Conservation (phyloP, 2,888 invertebrate genomes). For the Serripes groenlandicus region DNA sequence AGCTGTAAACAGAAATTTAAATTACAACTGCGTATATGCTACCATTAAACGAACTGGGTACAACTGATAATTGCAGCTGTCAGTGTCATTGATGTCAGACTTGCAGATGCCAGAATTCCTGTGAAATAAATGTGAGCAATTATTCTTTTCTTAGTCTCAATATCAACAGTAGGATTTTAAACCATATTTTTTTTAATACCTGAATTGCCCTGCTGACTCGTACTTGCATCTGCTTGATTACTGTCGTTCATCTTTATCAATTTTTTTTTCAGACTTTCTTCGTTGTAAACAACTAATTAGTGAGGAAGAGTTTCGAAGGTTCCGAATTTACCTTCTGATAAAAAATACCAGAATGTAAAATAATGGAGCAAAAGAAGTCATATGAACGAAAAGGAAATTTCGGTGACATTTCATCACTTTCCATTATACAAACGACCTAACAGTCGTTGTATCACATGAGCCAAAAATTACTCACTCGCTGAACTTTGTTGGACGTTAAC, state of each 20-base stretch:
- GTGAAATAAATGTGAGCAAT: background rate
- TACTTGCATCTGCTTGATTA: background rate
- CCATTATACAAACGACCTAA: too few relatives aligned
- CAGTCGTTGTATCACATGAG: too few relatives aligned
- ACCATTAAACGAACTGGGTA: background rate
- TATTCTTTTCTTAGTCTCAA: background rate
- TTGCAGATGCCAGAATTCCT: background rate
- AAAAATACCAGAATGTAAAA: too few relatives aligned
- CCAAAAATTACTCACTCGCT: too few relatives aligned
- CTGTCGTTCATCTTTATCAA: background rate
- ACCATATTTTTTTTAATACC: too few relatives aligned
- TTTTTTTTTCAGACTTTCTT: background rate
- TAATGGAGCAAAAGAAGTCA: too few relatives aligned
- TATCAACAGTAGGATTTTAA: too few relatives aligned
- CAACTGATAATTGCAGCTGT: background rate
- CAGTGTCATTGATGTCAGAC: background rate
- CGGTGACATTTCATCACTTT: too few relatives aligned
- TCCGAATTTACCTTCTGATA: too few relatives aligned
- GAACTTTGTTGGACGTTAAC: too few relatives aligned
- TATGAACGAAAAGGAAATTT: too few relatives aligned
- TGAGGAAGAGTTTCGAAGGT: background rate
- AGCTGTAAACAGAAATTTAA: background rate
- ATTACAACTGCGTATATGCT: background rate
- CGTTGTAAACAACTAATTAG: slow-evolving; percentile 1
- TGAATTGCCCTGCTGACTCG: slow-evolving; percentile 2